These are phyloP conservation scores for Alethe diademata DNA, from an alignment of 2,113 vertebrate species.

Conservation along the genomic window DNA sequence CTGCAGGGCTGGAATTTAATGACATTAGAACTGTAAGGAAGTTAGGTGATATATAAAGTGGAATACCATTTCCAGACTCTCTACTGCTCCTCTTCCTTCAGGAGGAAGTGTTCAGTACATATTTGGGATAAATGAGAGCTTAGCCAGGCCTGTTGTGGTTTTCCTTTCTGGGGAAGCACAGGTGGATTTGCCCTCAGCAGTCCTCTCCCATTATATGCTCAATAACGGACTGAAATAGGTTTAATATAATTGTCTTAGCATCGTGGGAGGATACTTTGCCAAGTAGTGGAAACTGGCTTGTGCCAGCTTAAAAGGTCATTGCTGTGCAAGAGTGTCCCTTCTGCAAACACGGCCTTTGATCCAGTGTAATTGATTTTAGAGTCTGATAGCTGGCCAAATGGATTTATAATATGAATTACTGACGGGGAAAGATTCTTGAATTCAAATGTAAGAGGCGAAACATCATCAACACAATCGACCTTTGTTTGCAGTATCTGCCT, in stretches of 20 bases:
- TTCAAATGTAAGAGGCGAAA: conserved; percentile 22
- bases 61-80: background rate
- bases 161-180: background rate
- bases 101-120: background rate
- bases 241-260: conserved; percentile 50
- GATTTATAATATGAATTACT: conserved; percentile 62
- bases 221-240: conserved; percentile 27
- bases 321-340: background rate
- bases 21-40: background rate
- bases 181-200: background rate
- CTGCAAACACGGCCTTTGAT: conserved; percentile 47
- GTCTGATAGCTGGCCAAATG: conserved; percentile 53
- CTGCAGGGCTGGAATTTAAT: background rate
- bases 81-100: background rate
- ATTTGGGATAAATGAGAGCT: background rate
- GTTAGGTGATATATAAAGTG: background rate
- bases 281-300: conserved; percentile 42
- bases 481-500: background rate
- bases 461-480: background rate
- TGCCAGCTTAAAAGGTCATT: conserved; percentile 60
- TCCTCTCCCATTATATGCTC: background rate
- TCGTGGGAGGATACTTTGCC: conserved; percentile 13
- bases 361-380: conserved; percentile 70
- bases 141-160: background rate
- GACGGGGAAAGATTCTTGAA: conserved; percentile 31